Evolutionary conservation across 2,113 vertebrate genomes (phyloP), one percentile per base, ranked within the genome.

Genomic region (Atherinomorus stipes): DNA sequence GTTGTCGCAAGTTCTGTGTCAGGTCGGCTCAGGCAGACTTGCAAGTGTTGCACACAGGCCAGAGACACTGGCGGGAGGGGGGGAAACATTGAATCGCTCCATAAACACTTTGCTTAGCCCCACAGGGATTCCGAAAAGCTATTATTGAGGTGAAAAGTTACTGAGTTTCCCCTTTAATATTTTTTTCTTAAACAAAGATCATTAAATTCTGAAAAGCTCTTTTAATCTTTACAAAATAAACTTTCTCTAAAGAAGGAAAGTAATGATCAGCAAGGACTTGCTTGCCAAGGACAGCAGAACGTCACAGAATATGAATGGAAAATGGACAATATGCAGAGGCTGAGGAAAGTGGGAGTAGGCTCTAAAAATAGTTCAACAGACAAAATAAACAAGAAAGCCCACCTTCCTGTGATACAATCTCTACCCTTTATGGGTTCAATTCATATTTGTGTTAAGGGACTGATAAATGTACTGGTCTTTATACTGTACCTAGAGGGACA

Each of bases 351-450:
- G 25, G 13, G 64, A 76, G 76, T 53, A 62, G 23, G 45, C 26
- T 38, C 85, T 85, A 83, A 90, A 90, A 83, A 88, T 88, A 89
- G 64, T 59, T 54, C 22, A 19, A 16, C 8, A 49, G 38, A 44
- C 82, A 16, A 64, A 73, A 44, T n/a, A 64, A 50, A 16, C 21
- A 22, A 0, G 1, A 38, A 13, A 73, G 47, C 68, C 74, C 76
- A 56, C 71, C 74, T 76, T 74, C 56, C 68, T 75, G 66, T 66
- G 72, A 68, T 57, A 16, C 61, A 47, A 9, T 25, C 40, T 7
- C 51, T 40, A 58, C 42, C 38, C 40, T 60, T 37, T 44, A 54
- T 68, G 61, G 51, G 6, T 54, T 19, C 21, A 8, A 49, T 56
- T 22, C 22, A 4, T 60, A 44, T 23, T 13, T 40, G 4, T 52